Conservation (phyloP, 2,888 invertebrate genomes). For the Acanthosepion lycidas region DNA sequence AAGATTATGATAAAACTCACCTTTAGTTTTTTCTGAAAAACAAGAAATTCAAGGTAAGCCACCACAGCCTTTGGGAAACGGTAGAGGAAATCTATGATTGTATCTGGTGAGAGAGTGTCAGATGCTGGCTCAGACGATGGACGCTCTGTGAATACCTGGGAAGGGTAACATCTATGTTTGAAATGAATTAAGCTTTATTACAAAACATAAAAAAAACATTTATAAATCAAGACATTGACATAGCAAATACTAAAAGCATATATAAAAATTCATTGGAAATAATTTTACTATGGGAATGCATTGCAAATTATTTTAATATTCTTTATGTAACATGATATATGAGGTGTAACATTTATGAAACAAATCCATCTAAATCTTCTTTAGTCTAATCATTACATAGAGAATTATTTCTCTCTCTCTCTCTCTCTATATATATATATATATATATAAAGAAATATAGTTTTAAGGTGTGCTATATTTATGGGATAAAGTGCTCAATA, state of each 20-base stretch:
- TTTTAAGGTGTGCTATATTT: no score
- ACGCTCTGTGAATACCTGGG: conserved; percentile 75
- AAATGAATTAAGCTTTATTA: background rate
- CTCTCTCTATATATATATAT: no score
- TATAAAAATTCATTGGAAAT: background rate
- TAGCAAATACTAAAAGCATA: background rate
- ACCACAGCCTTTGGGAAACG: conserved; percentile 74
- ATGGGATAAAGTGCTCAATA: no score
- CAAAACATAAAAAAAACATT: background rate
- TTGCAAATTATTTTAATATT: no score
- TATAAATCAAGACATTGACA: background rate
- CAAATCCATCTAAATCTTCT: no score
- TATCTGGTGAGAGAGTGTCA: conserved; percentile 72
- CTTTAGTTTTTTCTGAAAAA: conserved; percentile 73
- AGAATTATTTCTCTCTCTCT: no score
- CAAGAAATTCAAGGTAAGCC: conserved; percentile 75
- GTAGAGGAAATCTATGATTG: conserved; percentile 74
- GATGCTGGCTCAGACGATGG: conserved; percentile 67
- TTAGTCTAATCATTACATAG: no score
- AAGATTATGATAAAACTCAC: conserved; percentile 61
- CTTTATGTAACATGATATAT: background rate
- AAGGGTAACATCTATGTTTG: conserved; percentile 36
- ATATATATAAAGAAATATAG: no score
- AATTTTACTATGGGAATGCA: no score
- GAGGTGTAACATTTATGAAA: no score